Percentiles rank a stretch among this genome's conserved stretches.
Conservation (phyloP, 2,888 invertebrate species). For the Drosophila paranaensis region DNA sequence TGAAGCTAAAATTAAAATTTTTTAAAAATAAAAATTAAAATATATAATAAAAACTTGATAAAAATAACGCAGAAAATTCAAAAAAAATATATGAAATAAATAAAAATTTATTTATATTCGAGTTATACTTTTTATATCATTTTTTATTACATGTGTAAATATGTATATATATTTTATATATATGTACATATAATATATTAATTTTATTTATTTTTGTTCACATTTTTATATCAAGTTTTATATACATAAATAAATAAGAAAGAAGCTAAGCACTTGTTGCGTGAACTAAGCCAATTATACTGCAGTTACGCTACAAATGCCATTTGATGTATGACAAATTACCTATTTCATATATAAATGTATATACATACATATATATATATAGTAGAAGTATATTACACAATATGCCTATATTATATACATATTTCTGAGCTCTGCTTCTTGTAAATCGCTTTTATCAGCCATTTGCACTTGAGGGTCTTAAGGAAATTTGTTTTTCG, state of each 20-base stretch:
- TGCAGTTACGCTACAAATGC: too few relatives aligned
- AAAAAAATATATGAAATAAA: background rate
- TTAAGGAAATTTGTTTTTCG: background rate
- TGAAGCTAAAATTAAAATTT: background rate
- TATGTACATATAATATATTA: background rate
- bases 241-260: too few relatives aligned
- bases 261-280: too few relatives aligned
- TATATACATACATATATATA: background rate
- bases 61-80: too few relatives aligned
- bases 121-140: background rate
- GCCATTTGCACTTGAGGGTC: background rate
- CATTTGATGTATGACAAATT: too few relatives aligned
- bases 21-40: background rate
- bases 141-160: background rate
- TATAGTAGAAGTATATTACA: too few relatives aligned
- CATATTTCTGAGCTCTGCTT: background rate
- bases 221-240: too few relatives aligned
- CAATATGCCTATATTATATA: background rate
- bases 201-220: too few relatives aligned
- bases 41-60: too few relatives aligned
- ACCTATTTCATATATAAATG: background rate
- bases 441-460: background rate
- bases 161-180: background rate
- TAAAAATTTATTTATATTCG: too few relatives aligned
- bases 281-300: too few relatives aligned